Conservation (phyloP, 1,140 invertebrate genomes). For the Heliothis virescens region DNA sequence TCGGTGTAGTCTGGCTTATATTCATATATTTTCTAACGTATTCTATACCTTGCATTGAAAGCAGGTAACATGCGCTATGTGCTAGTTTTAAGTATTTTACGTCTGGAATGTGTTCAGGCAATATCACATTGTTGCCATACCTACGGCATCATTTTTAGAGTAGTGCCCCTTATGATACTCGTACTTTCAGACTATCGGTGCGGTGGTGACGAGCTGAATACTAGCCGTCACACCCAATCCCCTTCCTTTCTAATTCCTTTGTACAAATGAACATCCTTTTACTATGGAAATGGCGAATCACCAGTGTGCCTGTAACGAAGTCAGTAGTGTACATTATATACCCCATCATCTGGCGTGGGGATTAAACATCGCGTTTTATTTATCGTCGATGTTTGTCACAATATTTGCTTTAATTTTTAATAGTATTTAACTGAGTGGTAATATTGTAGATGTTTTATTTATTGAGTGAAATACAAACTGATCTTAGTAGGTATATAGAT, state of each 20-base stretch:
- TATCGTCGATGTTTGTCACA: conserved; percentile 32
- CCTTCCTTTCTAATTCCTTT: conserved; percentile 34
- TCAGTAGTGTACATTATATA: conserved; percentile 33
- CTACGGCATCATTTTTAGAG: neutral
- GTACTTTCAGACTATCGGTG: conserved; percentile 3
- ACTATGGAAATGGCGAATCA: conserved; percentile 39
- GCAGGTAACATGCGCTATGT: too few relatives aligned
- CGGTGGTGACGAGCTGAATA: neutral
- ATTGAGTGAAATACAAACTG: neutral
- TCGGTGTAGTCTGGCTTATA: too few relatives aligned
- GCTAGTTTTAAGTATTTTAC: neutral
- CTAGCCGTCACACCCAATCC: neutral
- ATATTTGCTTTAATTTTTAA: conserved; percentile 38
- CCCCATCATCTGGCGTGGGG: conserved; percentile 12
- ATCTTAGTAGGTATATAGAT: conserved; percentile 15
- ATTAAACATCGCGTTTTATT: conserved; percentile 23
- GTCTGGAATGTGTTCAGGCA: neutral
- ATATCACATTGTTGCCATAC: neutral
- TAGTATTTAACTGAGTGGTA: conserved; percentile 29
- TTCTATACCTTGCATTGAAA: too few relatives aligned
- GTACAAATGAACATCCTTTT: conserved; percentile 37
- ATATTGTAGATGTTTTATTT: conserved; percentile 16
- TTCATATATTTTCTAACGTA: too few relatives aligned
- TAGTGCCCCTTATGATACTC: conserved; percentile 5
- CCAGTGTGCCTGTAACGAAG: conserved; percentile 27